These are phyloP conservation scores for Drosophila kepulauana DNA, from an alignment of 1,140 invertebrate species.

Conservation along the genomic window DNA sequence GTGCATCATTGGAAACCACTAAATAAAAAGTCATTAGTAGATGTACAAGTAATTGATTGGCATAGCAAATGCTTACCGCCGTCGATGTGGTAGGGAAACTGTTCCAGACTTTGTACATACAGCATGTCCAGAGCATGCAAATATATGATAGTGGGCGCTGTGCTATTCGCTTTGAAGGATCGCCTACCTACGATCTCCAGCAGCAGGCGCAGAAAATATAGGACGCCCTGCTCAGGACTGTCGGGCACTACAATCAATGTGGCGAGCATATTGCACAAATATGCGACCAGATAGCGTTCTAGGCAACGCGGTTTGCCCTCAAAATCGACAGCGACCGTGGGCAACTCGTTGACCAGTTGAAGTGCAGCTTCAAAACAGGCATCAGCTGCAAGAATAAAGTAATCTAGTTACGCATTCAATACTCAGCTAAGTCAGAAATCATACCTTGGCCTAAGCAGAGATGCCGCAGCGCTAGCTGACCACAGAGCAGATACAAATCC, in stretches of 20 bases:
- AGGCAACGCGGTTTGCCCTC: constrained; percentile 91
- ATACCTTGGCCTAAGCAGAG: constrained; percentile 93
- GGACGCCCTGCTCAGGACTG: constrained; percentile 92
- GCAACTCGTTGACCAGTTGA: constrained; percentile 91
- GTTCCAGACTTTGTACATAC: constrained; percentile 71
- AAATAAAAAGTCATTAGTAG: background rate
- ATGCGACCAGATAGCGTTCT: constrained; percentile 90
- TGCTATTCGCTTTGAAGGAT: constrained; percentile 87
- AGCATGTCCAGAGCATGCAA: constrained; percentile 85
- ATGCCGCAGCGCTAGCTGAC: constrained; percentile 95
- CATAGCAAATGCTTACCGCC: constrained; percentile 53
- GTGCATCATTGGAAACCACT: constrained; percentile 96
- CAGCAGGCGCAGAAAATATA: constrained; percentile 91
- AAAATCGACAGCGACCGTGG: constrained; percentile 90
- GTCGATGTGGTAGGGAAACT: constrained; percentile 79
- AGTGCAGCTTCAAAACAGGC: constrained; percentile 96
- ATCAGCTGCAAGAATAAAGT: constrained; percentile 89
- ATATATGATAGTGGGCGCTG: constrained; percentile 88
- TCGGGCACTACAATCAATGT: constrained; percentile 95
- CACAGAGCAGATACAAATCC: constrained; percentile 94
- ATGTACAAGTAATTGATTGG: no score
- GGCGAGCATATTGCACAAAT: constrained; percentile 92
- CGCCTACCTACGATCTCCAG: constrained; percentile 91
- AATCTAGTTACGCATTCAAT: constrained; percentile 20
- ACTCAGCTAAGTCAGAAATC: constrained; percentile 49